Conservation (phyloP, 2,113 vertebrate species). For the Carassius carassius region DNA sequence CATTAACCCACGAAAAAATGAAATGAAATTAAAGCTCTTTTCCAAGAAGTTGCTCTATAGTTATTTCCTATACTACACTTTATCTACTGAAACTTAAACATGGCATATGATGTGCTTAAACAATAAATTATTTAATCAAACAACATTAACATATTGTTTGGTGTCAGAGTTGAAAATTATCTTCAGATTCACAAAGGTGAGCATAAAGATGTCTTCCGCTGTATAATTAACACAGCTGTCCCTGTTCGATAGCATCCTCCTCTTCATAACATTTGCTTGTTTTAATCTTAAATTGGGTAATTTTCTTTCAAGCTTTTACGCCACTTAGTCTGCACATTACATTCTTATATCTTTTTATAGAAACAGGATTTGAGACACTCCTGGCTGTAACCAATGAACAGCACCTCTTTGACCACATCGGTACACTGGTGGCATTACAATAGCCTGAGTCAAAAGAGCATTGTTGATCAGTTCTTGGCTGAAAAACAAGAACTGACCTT, state of each 20-base stretch:
- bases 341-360: background rate
- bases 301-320: background rate
- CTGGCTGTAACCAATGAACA: background rate
- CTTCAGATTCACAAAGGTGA: background rate
- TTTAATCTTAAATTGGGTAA: background rate
- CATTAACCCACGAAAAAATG: too few species aligned
- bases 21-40: too few species aligned
- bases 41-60: too few species aligned
- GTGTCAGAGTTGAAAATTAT: background rate
- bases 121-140: too few species aligned
- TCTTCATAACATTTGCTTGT: slow-evolving; percentile 1
- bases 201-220: background rate
- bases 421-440: background rate
- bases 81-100: too few species aligned
- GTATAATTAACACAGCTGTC: slow-evolving; percentile 5
- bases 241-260: background rate
- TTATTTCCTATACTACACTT: too few species aligned
- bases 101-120: too few species aligned
- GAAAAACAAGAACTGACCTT: background rate
- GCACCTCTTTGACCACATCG: background rate
- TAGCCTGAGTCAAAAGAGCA: background rate
- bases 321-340: background rate
- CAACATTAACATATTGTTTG: too few species aligned
- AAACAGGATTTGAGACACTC: background rate
- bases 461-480: slow-evolving; percentile 4